Evolutionary conservation across 2,797 vertebrate genomes (phyloP).

Genomic region (Enteromius mattozi): DNA sequence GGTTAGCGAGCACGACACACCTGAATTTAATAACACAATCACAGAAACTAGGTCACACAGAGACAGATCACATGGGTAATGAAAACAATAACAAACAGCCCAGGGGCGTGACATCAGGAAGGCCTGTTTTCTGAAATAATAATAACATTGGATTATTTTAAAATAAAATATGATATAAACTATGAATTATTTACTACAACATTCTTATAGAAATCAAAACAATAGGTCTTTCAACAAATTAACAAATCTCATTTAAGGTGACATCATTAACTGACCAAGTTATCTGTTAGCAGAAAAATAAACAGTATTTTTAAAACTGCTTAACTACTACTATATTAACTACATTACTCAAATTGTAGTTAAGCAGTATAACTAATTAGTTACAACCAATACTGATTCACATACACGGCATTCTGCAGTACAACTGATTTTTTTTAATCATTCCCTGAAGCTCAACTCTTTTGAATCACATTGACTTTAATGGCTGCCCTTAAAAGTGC

Average conservation of each 20-base stretch:
- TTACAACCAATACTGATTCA: neutral
- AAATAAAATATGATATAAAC: neutral
- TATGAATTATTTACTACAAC: neutral
- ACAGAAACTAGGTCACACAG: too few species aligned
- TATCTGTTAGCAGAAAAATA: neutral
- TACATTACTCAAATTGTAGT: too few species aligned
- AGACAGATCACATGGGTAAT: too few species aligned
- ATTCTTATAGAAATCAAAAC: neutral
- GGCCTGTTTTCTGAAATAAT: neutral
- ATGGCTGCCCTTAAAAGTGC: slow-evolving; percentile 43
- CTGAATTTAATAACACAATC: too few species aligned
- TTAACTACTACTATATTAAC: too few species aligned
- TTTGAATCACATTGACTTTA: slow-evolving; percentile 30
- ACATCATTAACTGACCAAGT: neutral
- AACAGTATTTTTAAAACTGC: too few species aligned
- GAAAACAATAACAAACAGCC: too few species aligned
- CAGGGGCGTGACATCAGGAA: neutral
- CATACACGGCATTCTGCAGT: neutral
- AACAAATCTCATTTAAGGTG: neutral
- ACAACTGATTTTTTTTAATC: slow-evolving; percentile 20
- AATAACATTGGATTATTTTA: neutral
- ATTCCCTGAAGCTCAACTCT: slow-evolving; percentile 24
- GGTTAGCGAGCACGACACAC: too few species aligned
- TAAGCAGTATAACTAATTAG: neutral
- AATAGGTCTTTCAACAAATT: neutral